Conservation (phyloP, 1,140 invertebrate species). For the Zophobas morio region DNA sequence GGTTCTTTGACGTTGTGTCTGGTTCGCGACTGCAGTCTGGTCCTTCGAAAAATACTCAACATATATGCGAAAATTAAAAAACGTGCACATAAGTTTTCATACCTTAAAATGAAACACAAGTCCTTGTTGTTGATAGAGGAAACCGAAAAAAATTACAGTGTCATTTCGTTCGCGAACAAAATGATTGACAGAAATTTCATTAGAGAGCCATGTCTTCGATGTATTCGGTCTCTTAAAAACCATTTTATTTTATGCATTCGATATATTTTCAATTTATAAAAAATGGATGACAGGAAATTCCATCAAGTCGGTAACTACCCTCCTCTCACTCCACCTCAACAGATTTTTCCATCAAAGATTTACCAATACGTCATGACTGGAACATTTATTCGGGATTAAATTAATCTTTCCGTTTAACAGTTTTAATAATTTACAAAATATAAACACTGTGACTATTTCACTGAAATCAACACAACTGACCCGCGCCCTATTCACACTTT, state of each 20-base stretch:
- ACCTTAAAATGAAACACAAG: background rate
- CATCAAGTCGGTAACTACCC: background rate
- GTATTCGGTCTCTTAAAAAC: background rate
- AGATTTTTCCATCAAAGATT: background rate
- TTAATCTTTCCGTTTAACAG: too few relatives aligned
- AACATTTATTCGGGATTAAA: too few relatives aligned
- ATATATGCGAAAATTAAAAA: too few relatives aligned
- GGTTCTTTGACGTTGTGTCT: too few relatives aligned
- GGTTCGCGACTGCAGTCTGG: too few relatives aligned
- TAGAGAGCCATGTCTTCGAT: conserved; percentile 16
- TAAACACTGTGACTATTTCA: too few relatives aligned
- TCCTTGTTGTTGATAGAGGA: background rate
- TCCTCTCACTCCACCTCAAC: background rate
- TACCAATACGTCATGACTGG: background rate
- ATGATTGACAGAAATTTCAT: conserved; percentile 35
- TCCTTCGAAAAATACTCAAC: too few relatives aligned
- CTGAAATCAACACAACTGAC: too few relatives aligned
- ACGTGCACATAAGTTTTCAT: too few relatives aligned
- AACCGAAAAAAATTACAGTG: background rate
- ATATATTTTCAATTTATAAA: conserved; percentile 20
- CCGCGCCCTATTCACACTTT: too few relatives aligned
- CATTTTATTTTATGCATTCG: conserved; percentile 11
- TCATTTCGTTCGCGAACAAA: conserved; percentile 3
- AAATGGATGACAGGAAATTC: conserved; percentile 2
- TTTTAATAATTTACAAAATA: too few relatives aligned